phyloP scores from a whole-genome alignment of 2,113 vertebrate species.

The Saccopteryx bilineata region DNA sequence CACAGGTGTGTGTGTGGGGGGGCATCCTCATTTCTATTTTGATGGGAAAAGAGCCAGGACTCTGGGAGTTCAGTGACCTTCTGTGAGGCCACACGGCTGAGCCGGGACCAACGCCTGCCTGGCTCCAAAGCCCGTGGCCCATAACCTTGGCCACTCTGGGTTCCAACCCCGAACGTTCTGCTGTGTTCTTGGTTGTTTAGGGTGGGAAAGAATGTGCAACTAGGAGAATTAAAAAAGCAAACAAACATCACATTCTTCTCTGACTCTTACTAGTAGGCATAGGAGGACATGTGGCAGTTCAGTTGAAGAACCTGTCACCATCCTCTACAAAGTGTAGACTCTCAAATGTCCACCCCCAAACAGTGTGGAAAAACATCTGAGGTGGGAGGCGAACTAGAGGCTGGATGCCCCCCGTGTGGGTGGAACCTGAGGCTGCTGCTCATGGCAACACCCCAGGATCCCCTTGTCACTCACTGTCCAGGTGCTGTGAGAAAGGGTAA shows the following conservation, averaged over 20 bases:
- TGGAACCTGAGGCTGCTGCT: fast-evolving
- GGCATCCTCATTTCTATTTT: neutral
- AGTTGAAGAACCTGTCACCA: neutral
- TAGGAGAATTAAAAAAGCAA: neutral
- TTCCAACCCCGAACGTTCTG: neutral
- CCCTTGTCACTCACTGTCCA: no score
- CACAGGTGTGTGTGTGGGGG: neutral
- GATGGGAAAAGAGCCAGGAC: neutral
- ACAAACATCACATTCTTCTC: neutral
- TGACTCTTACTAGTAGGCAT: no score
- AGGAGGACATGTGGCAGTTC: neutral
- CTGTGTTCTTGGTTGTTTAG: neutral
- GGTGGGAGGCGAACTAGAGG: neutral
- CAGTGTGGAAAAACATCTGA: fast-evolving
- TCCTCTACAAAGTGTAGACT: neutral
- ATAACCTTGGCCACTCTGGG: neutral
- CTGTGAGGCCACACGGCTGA: neutral
- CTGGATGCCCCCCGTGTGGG: no score
- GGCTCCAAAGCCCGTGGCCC: neutral
- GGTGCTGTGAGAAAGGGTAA: neutral
- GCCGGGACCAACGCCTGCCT: neutral
- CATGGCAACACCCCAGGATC: no score
- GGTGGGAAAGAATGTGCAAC: neutral
- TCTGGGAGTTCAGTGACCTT: neutral
- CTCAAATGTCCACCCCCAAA: neutral